Evolutionary conservation across 1,140 invertebrate genomes (phyloP), one percentile per base, ranked within the genome.

Genomic region (Caerostris darwini): DNA sequence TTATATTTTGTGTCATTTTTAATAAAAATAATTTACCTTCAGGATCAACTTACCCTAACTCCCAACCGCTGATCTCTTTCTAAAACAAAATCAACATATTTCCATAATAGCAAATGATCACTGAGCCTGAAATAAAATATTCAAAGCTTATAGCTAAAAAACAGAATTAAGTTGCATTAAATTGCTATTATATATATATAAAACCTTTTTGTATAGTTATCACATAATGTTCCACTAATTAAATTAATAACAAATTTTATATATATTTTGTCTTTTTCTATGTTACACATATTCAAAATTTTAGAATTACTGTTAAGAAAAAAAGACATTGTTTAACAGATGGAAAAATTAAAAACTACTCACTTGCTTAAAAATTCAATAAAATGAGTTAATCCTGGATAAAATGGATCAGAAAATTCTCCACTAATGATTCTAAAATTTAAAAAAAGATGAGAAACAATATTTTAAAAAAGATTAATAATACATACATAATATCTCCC

Each of bases 21-120:
- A 34, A 34, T 34, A 34, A 34, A 34, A 34, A 1, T 34, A 34
- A 34, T 34, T 34, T 34, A 34, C 34, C 34, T 34, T 34, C 1
- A 17, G 6, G 7, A 64, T 8, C 6, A 81, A 58, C 90, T 64
- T 95, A 93, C 92, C 14, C 92, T 90, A 19, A 96, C 96, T 71
- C 96, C 96, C 61, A 96, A 89, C 92, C 95, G 95, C 95, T 96
- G 95, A 95, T 96, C 96, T 94, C 95, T 96, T 90, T 96, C 95
- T 88, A 97, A 91, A 50, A 96, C 95, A 96, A 96, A 96, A 95
- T 96, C 96, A 12, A 96, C 95, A 95, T 96, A 96, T 90, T 96
- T 96, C 96, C 96, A 96, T 56, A 97, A 95, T 67, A 97, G 92
- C 53, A 96, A 95, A 95, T 95, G 95, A 93, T 96, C 95, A 95